Percentiles rank a stretch among this genome's conserved stretches.
Evolutionary conservation across 1,140 invertebrate species (phyloP).

Genomic region (Procambarus clarkii): DNA sequence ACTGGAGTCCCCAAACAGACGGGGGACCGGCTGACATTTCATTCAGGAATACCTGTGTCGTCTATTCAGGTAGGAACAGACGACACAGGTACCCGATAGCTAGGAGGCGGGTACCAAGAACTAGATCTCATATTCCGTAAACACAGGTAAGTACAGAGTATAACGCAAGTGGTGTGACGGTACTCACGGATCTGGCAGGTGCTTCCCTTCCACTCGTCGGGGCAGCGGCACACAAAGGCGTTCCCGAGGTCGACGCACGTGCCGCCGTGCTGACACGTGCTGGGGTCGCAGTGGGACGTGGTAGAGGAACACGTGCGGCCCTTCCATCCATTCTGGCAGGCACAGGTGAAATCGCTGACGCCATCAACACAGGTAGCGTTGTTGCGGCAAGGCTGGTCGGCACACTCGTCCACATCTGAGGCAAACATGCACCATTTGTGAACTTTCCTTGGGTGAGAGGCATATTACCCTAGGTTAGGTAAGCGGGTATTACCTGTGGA

Average conservation of each 20-base stretch:
- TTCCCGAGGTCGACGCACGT: slow-evolving; percentile 83
- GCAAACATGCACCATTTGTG: not conserved
- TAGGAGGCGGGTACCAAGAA: no score
- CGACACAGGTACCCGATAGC: no score
- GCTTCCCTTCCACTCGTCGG: slow-evolving; percentile 82
- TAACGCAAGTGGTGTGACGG: no score
- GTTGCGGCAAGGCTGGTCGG: slow-evolving; percentile 74
- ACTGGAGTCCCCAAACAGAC: no score
- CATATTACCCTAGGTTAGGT: no score
- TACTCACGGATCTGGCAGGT: slow-evolving; percentile 81
- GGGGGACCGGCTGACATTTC: no score
- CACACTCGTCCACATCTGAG: slow-evolving; percentile 74
- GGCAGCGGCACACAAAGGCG: slow-evolving; percentile 81
- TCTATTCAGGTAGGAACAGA: no score
- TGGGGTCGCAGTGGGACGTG: slow-evolving; percentile 79
- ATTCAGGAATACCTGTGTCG: no score
- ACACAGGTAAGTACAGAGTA: no score
- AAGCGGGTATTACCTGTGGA: no score
- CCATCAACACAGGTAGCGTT: slow-evolving; percentile 74
- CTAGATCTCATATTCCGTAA: no score
- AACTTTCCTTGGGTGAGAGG: no score
- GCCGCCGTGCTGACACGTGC: slow-evolving; percentile 81
- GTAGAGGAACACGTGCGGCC: slow-evolving; percentile 84
- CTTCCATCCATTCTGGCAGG: slow-evolving; percentile 84
- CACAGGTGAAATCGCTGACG: slow-evolving; percentile 73